Percentiles rank a stretch among this genome's conserved stretches.
Conservation (phyloP, 1,140 invertebrate species). For the Polypedilum vanderplanki region DNA sequence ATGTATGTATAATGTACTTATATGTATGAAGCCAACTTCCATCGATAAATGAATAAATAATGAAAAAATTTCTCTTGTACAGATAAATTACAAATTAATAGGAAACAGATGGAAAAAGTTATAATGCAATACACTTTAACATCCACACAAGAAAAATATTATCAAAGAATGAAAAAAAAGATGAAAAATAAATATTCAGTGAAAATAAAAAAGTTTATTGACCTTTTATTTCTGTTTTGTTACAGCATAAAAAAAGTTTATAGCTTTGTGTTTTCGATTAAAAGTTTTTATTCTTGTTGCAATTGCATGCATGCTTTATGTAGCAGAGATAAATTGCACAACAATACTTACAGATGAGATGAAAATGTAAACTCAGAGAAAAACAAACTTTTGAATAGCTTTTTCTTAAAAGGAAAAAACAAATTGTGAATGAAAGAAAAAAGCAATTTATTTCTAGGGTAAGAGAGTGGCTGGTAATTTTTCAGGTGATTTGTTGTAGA, state of each 20-base stretch:
- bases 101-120: background rate
- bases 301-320: no score
- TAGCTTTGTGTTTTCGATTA: no score
- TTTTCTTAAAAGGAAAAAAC: no score
- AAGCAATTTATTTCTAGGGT: no score
- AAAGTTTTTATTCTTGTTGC: no score
- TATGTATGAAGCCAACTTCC: background rate
- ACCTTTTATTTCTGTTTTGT: background rate
- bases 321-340: no score
- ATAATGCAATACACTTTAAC: background rate
- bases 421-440: no score
- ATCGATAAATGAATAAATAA: background rate
- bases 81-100: constrained; percentile 10
- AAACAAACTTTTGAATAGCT: no score
- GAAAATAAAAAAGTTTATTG: constrained; percentile 1
- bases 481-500: no score
- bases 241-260: background rate
- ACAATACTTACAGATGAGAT: no score
- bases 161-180: background rate
- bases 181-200: background rate
- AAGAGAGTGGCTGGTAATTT: no score
- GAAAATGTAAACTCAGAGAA: no score
- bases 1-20: constrained; percentile 13
- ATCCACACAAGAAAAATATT: background rate
- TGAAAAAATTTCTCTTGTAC: background rate